A percentile compares a stretch with the other conserved stretches of the same genome.
Evolutionary conservation across 2,797 vertebrate genomes (phyloP).

Genomic region (Okamejei kenojei): DNA sequence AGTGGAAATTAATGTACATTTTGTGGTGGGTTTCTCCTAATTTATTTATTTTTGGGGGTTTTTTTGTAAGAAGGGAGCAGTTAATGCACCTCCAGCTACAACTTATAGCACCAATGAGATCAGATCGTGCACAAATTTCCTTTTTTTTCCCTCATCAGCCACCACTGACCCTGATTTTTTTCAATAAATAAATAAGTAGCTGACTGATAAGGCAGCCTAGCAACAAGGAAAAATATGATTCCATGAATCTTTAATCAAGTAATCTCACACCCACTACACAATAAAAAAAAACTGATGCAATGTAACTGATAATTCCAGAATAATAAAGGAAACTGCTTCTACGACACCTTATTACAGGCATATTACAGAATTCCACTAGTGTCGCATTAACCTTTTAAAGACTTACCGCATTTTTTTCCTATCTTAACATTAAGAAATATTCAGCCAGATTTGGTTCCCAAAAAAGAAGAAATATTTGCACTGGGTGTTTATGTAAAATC

Average conservation of each 20-base stretch:
- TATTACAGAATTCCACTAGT: constrained; percentile 8
- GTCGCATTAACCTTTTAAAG: constrained; percentile 18
- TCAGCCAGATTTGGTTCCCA: not conserved
- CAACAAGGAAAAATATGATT: constrained; percentile 39
- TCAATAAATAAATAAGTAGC: constrained; percentile 38
- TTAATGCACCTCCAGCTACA: constrained; percentile 31
- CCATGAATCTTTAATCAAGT: constrained; percentile 39
- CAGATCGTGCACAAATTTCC: constrained; percentile 35
- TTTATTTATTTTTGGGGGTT: not conserved
- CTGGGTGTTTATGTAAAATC: not conserved
- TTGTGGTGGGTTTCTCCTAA: not conserved
- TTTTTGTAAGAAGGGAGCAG: constrained; percentile 22
- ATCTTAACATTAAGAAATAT: not conserved
- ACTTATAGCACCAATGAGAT: constrained; percentile 18
- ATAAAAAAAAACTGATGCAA: constrained; percentile 37
- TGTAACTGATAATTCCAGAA: constrained; percentile 38
- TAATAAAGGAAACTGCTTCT: constrained; percentile 18
- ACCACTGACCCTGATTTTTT: constrained; percentile 26
- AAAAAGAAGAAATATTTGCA: not conserved
- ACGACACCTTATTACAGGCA: constrained; percentile 3
- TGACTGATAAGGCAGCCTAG: constrained; percentile 37
- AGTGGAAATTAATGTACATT: not conserved
- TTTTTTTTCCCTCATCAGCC: constrained; percentile 31
- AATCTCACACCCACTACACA: constrained; percentile 37
- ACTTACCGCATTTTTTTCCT: not conserved